These are phyloP conservation scores for Mustelus asterias DNA, from an alignment of 2,113 vertebrate species.

Conservation along the genomic window DNA sequence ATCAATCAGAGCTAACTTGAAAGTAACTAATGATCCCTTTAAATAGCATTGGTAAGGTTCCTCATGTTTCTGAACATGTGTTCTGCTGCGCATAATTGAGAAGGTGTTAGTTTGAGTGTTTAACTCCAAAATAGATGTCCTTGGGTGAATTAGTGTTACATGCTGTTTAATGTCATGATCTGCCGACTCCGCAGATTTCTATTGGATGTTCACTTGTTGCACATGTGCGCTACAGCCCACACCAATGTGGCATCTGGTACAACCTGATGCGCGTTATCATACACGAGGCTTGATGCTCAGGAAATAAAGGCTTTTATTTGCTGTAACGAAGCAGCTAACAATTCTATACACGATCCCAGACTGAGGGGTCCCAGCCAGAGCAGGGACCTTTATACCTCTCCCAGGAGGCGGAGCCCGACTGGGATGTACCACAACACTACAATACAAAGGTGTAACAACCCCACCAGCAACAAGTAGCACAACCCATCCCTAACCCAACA, in stretches of 20 bases:
- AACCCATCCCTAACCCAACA: no score
- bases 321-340: no score
- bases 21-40: neutral
- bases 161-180: neutral
- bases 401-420: no score
- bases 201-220: neutral
- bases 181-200: neutral
- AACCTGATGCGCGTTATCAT: no score
- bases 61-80: neutral
- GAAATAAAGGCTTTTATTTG: no score
- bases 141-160: neutral
- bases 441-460: no score
- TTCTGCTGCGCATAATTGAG: neutral
- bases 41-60: neutral
- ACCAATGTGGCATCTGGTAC: neutral
- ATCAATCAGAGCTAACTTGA: neutral
- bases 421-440: no score
- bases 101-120: neutral
- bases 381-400: no score
- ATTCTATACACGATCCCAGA: no score
- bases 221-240: neutral
- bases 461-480: no score
- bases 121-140: neutral
- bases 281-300: no score
- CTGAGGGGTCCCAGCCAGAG: no score